Evolutionary conservation across 2,888 invertebrate species (phyloP), one percentile per base, ranked within the genome.

Genomic region (Meiosimyza platycephala): DNA sequence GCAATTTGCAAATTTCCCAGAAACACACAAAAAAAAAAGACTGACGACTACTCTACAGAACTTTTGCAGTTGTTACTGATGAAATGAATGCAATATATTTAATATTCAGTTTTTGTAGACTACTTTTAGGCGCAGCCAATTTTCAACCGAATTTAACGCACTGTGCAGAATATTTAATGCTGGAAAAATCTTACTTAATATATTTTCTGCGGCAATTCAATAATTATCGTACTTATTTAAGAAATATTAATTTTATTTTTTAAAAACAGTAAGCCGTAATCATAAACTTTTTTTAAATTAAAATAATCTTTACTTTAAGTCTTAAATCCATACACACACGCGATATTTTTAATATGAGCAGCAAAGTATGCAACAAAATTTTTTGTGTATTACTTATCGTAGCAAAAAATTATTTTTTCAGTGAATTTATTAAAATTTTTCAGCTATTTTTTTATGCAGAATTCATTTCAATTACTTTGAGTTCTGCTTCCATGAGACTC

Each of bases 341-440:
- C 18, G 48, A 16, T 40, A 18, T 47, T 16, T 9, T 16, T 48
- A 15, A 4, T 9, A 15, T 47, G 72, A 72, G 71, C 76, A 66
- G 67, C 76, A 78, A 78, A 76, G 78, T 77, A 78, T 77, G 78
- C 78, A 75, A 74, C 72, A 74, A 75, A 76, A 79, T 77, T 78
- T 59, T 65, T 81, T 71, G 50, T 71, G 57, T 65, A 71, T 65
- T 71, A 59, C 71, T 71, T 71, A 60, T 33, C 57, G 65, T 9
- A 40, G 59, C 40, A 48, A 60, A 22, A 57, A 6, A 40, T n/a
- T 40, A 50, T 6, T 47, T 48, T 78, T 78, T 77, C 67, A 40
- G 40, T 40, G 40, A 40, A 9, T 40, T 40, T 40, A 1, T 7
- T 9, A 40, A 40, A 40, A 40, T 9, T 9, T 16, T 64, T 50